Evolutionary conservation across 2,888 invertebrate species (phyloP), one percentile per base, ranked within the genome.

Genomic region (Coremacera marginata): DNA sequence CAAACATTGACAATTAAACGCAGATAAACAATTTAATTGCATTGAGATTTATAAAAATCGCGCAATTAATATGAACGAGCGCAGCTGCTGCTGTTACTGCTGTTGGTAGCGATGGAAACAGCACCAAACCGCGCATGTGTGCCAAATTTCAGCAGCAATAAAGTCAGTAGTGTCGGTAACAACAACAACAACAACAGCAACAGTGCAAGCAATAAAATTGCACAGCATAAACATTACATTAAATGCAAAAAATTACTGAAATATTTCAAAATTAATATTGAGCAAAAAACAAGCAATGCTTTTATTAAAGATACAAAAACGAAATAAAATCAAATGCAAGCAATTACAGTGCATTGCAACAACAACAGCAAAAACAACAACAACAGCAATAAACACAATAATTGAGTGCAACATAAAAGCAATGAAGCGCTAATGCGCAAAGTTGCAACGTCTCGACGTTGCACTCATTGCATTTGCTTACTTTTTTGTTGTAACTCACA

Each of bases 371-470:
- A 60, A 25, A 14, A 16, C 27, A 62, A 31, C 34, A 63, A 27
- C 16, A 60, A 25, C 63, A 63, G 5, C 63, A 63, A 63, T 31
- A 27, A 63, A 31, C 31, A n/a, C 27, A 25, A 25, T 27, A 27
- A 27, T 62, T 62, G 55, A 19, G 55, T 22, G 55, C 55, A 55
- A 55, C 27, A 63, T 31, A 31, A 60, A 34, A n/a, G 63, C 63
- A 63, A 63, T 63, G 63, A 31, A 63, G 63, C 63, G 63, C 27
- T 31, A 63, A 63, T 31, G 19, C 63, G 63, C 63, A 44, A 51
- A 31, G 63, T 68, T 51, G 72, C 62, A 73, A 73, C 37, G 49
- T 37, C 49, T 71, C 31, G 34, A n/a, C 62, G 62, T 63, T 34
- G 63, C 63, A n/a, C 37, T 63, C 27, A 44, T 60, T 22, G 60